Percentiles rank a stretch among this genome's conserved stretches.
Evolutionary conservation across 2,888 invertebrate genomes (phyloP).

Genomic region (Proisotoma minuta): DNA sequence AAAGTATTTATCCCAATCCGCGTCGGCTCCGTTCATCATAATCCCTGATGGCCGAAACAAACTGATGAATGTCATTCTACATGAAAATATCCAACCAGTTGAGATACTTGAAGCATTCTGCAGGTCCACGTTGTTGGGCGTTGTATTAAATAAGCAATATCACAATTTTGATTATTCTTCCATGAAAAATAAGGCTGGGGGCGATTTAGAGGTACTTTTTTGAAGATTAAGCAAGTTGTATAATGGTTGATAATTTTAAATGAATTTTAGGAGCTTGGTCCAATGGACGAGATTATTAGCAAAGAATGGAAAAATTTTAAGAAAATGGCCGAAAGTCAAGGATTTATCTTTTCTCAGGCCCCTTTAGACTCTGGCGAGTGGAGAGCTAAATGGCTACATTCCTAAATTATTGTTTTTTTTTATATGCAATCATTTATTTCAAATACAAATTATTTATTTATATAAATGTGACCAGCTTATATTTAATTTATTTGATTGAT

Average conservation of each 20-base stretch:
- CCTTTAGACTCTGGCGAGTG: conserved; percentile 37
- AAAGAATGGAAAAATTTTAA: conserved; percentile 35
- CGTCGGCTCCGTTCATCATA: conserved; percentile 57
- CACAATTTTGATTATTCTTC: too few species aligned
- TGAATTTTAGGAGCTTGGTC: conserved; percentile 19
- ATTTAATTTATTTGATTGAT: too few species aligned
- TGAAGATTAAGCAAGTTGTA: too few species aligned
- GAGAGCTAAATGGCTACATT: conserved; percentile 43
- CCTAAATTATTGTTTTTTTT: neutral
- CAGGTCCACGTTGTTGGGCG: conserved; percentile 60
- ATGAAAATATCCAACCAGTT: conserved; percentile 54
- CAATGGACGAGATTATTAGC: conserved; percentile 24
- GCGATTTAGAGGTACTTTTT: too few species aligned
- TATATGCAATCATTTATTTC: neutral
- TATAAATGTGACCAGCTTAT: too few species aligned
- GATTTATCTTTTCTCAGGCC: conserved; percentile 32
- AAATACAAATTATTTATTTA: too few species aligned
- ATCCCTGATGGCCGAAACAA: conserved; percentile 51
- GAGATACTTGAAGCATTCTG: conserved; percentile 66
- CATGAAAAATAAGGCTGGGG: too few species aligned
- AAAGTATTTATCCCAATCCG: conserved; percentile 54
- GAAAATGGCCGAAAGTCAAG: conserved; percentile 15
- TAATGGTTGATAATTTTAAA: neutral
- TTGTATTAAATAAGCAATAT: conserved; percentile 11
- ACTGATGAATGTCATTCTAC: conserved; percentile 58